These are phyloP conservation scores for Dermolepida albohirtum DNA, from an alignment of 2,888 invertebrate species.

Conservation along the genomic window DNA sequence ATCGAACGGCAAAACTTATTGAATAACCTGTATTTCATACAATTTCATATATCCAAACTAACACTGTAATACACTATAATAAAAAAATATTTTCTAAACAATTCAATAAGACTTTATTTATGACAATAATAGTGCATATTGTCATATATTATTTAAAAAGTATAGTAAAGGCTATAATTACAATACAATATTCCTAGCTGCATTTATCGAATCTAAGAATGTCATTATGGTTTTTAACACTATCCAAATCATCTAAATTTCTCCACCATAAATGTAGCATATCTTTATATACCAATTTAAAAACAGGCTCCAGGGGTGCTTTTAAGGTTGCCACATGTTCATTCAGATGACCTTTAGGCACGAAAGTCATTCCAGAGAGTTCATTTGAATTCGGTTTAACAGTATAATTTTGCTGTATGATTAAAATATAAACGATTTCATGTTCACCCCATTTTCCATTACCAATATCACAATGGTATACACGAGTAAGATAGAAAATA, in stretches of 20 bases:
- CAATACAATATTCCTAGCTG: background rate
- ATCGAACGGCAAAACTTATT: too few relatives aligned
- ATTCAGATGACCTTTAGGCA: conserved; percentile 77
- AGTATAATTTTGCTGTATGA: conserved; percentile 81
- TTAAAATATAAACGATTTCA: conserved; percentile 95
- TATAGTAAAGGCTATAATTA: background rate
- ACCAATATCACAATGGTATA: conserved; percentile 86
- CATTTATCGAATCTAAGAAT: conserved; percentile 15
- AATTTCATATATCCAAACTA: too few relatives aligned
- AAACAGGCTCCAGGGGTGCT: conserved; percentile 93
- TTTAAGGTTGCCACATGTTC: conserved; percentile 72
- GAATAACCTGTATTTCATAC: too few relatives aligned
- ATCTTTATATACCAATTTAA: conserved; percentile 81
- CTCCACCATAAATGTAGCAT: conserved; percentile 93
- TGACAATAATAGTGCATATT: too few relatives aligned
- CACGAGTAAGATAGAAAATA: conserved; percentile 87
- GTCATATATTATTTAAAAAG: too few relatives aligned
- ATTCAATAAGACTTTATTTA: too few relatives aligned
- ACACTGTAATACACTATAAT: too few relatives aligned
- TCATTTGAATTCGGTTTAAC: conserved; percentile 90
- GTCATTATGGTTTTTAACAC: conserved; percentile 71
- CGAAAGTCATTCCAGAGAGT: conserved; percentile 83
- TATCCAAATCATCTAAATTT: conserved; percentile 80
- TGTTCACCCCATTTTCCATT: conserved; percentile 95
- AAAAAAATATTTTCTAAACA: too few relatives aligned